Conservation (phyloP, 2,888 invertebrate genomes). For the Calameuta filiformis region DNA sequence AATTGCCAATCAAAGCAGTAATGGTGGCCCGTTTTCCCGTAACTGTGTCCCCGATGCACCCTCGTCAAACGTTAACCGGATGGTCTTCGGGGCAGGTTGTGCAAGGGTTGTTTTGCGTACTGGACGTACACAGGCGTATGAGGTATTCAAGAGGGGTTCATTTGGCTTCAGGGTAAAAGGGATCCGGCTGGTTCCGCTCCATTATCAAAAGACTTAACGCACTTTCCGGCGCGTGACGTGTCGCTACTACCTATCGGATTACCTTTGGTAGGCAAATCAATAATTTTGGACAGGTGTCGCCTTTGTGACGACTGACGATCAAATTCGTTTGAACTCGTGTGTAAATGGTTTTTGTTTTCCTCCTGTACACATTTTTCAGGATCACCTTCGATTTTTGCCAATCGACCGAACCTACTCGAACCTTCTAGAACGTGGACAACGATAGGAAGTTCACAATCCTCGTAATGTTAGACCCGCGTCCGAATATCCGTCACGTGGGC, state of each 20-base stretch:
- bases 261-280: not conserved
- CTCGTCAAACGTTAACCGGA: conserved; percentile 18
- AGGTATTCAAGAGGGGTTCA: not conserved
- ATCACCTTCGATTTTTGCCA: not conserved
- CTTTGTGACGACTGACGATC: not conserved
- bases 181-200: not conserved
- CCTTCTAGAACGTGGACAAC: not conserved
- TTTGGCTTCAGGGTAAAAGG: not conserved
- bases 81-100: not conserved
- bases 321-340: not conserved
- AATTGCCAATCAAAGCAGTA: not conserved
- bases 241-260: not conserved
- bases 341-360: not conserved
- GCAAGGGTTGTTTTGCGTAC: not conserved
- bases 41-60: conserved; percentile 3
- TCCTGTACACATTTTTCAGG: not conserved
- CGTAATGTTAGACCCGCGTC: conserved; percentile 23
- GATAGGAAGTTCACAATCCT: not conserved
- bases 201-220: conserved; percentile 1
- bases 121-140: not conserved
- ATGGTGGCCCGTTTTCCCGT: not conserved
- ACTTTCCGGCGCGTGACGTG: not conserved
- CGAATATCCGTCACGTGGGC: conserved; percentile 11
- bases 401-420: not conserved
- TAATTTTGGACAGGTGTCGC: not conserved